Evolutionary conservation across 2,797 vertebrate species (phyloP).

Genomic region (Novumbra hubbsi): DNA sequence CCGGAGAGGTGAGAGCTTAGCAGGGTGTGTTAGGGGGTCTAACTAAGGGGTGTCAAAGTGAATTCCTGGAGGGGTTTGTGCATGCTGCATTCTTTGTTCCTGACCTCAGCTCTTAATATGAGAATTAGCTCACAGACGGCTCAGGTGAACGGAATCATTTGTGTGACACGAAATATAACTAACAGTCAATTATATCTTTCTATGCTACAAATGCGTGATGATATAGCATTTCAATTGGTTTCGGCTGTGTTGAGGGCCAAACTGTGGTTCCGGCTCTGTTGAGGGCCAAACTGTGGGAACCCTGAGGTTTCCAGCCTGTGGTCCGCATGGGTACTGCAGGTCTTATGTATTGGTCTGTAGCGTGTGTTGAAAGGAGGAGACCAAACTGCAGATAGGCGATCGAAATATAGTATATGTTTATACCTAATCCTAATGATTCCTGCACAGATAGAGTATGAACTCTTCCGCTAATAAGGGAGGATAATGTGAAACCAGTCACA

Average conservation of each 20-base stretch:
- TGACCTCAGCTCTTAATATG: constrained; percentile 62
- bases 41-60: constrained; percentile 63
- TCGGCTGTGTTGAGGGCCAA: constrained; percentile 30
- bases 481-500: too few species aligned
- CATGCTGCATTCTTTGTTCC: constrained; percentile 37
- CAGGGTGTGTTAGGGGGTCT: constrained; percentile 58
- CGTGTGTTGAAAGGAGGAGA: too few species aligned
- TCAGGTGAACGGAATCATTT: constrained; percentile 56
- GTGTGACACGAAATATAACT: constrained; percentile 46
- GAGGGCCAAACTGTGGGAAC: neutral
- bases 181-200: constrained; percentile 44
- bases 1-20: constrained; percentile 67
- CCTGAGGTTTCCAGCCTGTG: too few species aligned
- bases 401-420: too few species aligned
- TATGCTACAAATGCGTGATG: constrained; percentile 20
- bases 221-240: constrained; percentile 28
- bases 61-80: constrained; percentile 54
- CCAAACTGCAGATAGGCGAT: too few species aligned
- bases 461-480: too few species aligned
- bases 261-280: too few species aligned
- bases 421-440: too few species aligned
- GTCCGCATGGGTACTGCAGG: too few species aligned
- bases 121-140: constrained; percentile 61
- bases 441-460: too few species aligned
- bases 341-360: too few species aligned